phyloP scores from a whole-genome alignment of 2,113 vertebrate genomes.

The Misgurnus anguillicaudatus region DNA sequence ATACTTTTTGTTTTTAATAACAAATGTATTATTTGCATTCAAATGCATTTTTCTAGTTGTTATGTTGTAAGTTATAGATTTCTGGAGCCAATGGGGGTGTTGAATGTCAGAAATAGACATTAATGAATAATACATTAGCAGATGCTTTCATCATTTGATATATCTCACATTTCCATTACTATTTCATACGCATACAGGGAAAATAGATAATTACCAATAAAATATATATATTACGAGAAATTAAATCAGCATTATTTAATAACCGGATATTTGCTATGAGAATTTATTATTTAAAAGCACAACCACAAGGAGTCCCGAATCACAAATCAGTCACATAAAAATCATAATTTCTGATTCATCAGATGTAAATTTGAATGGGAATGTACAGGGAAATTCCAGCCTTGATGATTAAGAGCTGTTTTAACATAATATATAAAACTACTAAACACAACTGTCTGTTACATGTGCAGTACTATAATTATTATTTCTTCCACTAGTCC shows the following conservation, averaged over 20 bases:
- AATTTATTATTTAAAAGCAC: background rate
- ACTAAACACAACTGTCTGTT: too few relatives aligned
- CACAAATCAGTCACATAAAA: too few relatives aligned
- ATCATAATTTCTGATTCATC: too few relatives aligned
- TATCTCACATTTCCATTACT: conserved; percentile 15
- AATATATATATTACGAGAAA: conserved; percentile 1
- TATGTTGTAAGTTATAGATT: background rate
- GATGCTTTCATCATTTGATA: conserved; percentile 19
- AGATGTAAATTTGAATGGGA: too few relatives aligned
- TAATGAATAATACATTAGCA: conserved; percentile 38
- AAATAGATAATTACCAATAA: conserved; percentile 10
- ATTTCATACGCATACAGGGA: background rate
- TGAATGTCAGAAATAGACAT: conserved; percentile 30
- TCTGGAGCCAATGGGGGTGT: background rate
- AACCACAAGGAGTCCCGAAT: too few relatives aligned
- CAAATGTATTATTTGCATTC: too few relatives aligned
- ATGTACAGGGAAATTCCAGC: too few relatives aligned
- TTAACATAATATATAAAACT: too few relatives aligned
- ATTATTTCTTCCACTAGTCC: too few relatives aligned
- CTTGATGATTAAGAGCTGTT: too few relatives aligned
- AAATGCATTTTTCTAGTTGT: background rate
- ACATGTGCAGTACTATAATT: too few relatives aligned
- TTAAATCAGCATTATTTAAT: background rate
- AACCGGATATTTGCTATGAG: background rate
- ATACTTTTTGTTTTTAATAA: too few relatives aligned